Base-by-base conservation (phyloP, 2,888 invertebrate genomes). In the Noctua comes region DNA sequence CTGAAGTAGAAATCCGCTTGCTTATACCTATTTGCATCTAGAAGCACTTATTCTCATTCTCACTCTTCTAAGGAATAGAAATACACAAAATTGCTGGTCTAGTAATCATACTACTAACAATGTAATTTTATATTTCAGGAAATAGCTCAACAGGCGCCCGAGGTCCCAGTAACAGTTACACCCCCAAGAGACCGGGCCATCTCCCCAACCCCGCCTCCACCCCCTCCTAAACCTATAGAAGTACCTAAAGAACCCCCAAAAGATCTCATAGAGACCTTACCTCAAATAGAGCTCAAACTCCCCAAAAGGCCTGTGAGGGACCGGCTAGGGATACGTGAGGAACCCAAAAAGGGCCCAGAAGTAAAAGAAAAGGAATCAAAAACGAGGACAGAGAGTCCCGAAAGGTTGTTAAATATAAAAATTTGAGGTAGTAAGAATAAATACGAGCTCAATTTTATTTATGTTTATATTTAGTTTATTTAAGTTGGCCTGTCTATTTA, bases 251-350 rank as follows among this genome's bases (percentile, higher is more conserved):
- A 90, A 66, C 59, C 82, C 43, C 84, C 90, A n/a, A 91, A 92
- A 87, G 92, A 91, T 40, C 89, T 92, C 21, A 48, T 87, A 75
- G 95, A 96, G 82, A 92, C 91, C 3, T 89, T 97, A 46, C 97
- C 96, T 0, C 96, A 96, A 80, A 97, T 97, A 85, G 97, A 97
- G 88, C 91, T 97, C 40, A 95, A 96, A 77, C 93, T 97, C 16
- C 97, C 97, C 24, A 97, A 97, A 91, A 94, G 97, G 79, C 95
- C 97, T 1, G 88, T 97, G 3, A 93, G 97, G 77, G 97, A 97
- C 83, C 93, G 97, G 79, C 93, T 97, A 4, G 97, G 97, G 8
- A 90, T 89, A 21, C 90, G 94, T 5, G 93, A 94, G 76, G 91
- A 92, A 77, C 79, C 87, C n/a, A 95, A 92, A 85, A 93, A 91